Conservation (phyloP, 2,797 vertebrate genomes). For the Selene dorsalis region DNA sequence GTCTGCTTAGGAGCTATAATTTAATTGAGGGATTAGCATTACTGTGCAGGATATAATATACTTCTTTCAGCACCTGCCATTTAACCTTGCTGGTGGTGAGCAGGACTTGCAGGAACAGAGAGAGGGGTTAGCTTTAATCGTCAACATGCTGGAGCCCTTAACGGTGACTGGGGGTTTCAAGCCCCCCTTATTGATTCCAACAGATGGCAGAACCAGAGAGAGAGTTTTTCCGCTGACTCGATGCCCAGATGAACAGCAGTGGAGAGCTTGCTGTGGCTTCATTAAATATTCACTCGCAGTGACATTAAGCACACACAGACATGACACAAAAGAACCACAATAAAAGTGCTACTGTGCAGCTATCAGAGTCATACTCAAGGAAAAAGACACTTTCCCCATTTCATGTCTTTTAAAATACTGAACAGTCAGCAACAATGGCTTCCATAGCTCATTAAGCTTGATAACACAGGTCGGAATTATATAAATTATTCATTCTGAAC, state of each 20-base stretch:
- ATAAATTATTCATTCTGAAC: conserved; percentile 70
- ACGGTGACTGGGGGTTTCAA: conserved; percentile 69
- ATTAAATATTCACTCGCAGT: conserved; percentile 81
- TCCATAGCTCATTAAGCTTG: conserved; percentile 51
- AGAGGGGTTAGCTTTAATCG: conserved; percentile 82
- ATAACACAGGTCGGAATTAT: conserved; percentile 56
- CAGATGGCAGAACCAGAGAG: conserved; percentile 80
- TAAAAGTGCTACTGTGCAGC: conserved; percentile 58
- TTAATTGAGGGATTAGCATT: conserved; percentile 86
- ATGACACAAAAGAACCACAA: conserved; percentile 62
- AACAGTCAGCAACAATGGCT: conserved; percentile 57
- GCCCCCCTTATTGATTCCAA: conserved; percentile 82
- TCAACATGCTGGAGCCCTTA: conserved; percentile 78
- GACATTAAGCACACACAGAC: conserved; percentile 67
- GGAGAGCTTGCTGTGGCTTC: conserved; percentile 73
- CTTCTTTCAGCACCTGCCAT: conserved; percentile 82
- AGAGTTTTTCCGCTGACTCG: conserved; percentile 80
- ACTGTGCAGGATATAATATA: conserved; percentile 78
- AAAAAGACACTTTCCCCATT: conserved; percentile 59
- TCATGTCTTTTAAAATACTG: conserved; percentile 69
- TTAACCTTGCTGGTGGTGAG: conserved; percentile 83
- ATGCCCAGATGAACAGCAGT: conserved; percentile 83
- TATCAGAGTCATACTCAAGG: conserved; percentile 45
- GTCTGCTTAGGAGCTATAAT: conserved; percentile 79
- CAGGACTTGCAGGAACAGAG: conserved; percentile 75